Evolutionary conservation across 2,797 vertebrate genomes (phyloP).

Genomic region (Sebastes reedi): DNA sequence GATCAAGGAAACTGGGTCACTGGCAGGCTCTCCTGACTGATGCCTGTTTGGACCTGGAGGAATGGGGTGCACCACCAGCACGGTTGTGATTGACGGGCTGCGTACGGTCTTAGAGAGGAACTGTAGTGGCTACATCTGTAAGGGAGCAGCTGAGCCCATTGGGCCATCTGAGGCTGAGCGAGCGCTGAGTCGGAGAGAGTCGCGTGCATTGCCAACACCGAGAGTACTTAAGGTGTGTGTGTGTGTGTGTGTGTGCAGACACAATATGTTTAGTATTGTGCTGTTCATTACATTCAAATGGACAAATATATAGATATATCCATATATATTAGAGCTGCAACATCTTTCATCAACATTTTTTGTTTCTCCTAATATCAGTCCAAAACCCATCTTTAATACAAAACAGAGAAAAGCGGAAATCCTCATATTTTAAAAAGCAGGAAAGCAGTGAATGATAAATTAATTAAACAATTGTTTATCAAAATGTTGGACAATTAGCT

Average conservation of each 20-base stretch:
- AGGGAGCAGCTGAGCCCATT: constrained; percentile 87
- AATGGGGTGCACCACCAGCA: constrained; percentile 97
- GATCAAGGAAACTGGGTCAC: constrained; percentile 66
- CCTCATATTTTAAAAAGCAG: neutral
- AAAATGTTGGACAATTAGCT: neutral
- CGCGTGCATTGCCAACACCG: constrained; percentile 82
- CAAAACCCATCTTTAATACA: neutral
- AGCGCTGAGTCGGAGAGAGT: constrained; percentile 88
- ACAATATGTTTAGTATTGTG: neutral
- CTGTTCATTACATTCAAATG: neutral
- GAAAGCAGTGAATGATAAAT: neutral
- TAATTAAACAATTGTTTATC: neutral
- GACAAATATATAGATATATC: neutral
- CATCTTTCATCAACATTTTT: neutral
- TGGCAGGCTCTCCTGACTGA: constrained; percentile 68
- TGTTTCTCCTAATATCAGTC: neutral
- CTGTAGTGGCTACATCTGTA: constrained; percentile 93
- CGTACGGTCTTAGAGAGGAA: constrained; percentile 93
- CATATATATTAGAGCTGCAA: neutral
- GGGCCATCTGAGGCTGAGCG: constrained; percentile 85
- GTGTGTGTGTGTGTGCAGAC: constrained; percentile 1
- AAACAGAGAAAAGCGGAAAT: neutral
- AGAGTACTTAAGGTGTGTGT: constrained; percentile 82
- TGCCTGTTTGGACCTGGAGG: constrained; percentile 80
- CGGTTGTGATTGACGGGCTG: constrained; percentile 92